Conservation (phyloP, 2,113 vertebrate genomes). For the Lepus europaeus region DNA sequence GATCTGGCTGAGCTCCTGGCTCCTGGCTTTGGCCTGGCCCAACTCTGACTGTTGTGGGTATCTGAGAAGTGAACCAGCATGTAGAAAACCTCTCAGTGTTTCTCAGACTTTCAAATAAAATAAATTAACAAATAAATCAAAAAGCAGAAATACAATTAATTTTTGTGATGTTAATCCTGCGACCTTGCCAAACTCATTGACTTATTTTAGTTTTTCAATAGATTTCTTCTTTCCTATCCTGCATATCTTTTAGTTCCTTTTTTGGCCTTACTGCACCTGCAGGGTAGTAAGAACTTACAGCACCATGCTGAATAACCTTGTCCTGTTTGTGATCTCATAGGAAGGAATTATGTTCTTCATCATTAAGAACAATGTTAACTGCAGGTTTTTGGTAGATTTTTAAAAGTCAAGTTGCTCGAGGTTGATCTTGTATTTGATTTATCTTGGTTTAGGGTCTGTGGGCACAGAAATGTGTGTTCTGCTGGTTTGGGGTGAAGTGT, state of each 20-base stretch:
- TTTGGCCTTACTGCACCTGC: not conserved
- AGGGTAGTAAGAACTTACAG: not conserved
- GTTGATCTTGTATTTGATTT: not conserved
- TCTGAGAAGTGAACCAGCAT: no score
- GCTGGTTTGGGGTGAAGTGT: not conserved
- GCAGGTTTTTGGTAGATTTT: not conserved
- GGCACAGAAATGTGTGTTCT: not conserved
- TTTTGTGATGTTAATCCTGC: not conserved
- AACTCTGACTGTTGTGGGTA: no score
- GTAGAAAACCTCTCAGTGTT: no score
- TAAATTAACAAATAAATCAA: no score
- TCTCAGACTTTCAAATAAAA: no score
- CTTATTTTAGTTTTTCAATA: not conserved
- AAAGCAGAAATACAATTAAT: not conserved
- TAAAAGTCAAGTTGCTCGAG: not conserved
- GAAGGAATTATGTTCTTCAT: not conserved
- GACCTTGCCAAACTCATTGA: not conserved
- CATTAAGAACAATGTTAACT: not conserved
- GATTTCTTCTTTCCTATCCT: slow-evolving; percentile 34
- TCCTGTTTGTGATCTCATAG: not conserved
- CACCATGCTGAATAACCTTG: not conserved
- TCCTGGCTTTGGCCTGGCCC: no score
- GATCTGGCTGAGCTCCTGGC: no score
- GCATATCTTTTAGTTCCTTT: not conserved
- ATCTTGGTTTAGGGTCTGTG: not conserved